These are phyloP conservation scores for Ailuropoda melanoleuca DNA, from an alignment of 2,113 vertebrate species.

Conservation along the genomic window DNA sequence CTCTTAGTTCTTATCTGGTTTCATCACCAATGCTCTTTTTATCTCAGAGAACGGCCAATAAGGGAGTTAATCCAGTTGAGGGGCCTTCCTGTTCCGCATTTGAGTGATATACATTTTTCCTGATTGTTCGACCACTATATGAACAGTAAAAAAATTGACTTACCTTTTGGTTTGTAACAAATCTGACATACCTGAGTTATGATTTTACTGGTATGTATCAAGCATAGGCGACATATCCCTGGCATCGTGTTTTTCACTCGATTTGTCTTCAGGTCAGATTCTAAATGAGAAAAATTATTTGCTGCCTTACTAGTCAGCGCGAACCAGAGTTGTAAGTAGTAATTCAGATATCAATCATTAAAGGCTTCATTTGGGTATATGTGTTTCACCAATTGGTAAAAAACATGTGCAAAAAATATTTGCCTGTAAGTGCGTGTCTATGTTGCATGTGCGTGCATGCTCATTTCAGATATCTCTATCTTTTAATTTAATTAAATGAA, in stretches of 20 bases:
- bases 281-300: neutral
- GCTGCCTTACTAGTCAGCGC: neutral
- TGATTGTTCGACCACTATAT: conserved; percentile 11
- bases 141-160: conserved; percentile 36
- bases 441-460: neutral
- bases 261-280: conserved; percentile 19
- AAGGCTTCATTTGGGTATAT: neutral
- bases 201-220: neutral
- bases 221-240: neutral
- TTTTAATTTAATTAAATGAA: neutral
- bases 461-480: neutral
- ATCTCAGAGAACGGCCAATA: conserved; percentile 56
- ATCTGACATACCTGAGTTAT: conserved; percentile 28
- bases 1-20: conserved; percentile 43
- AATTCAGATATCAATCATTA: neutral
- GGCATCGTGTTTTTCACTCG: neutral
- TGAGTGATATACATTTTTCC: conserved; percentile 59
- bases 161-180: conserved; percentile 44
- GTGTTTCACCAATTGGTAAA: neutral
- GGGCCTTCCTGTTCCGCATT: conserved; percentile 30
- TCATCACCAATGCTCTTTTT: conserved; percentile 38
- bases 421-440: neutral
- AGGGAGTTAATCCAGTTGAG: conserved; percentile 46
- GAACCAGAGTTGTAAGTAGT: neutral
- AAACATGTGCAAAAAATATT: neutral